These are phyloP conservation scores for Petaurus breviceps DNA, from an alignment of 2,113 vertebrate genomes.

Conservation along the genomic window DNA sequence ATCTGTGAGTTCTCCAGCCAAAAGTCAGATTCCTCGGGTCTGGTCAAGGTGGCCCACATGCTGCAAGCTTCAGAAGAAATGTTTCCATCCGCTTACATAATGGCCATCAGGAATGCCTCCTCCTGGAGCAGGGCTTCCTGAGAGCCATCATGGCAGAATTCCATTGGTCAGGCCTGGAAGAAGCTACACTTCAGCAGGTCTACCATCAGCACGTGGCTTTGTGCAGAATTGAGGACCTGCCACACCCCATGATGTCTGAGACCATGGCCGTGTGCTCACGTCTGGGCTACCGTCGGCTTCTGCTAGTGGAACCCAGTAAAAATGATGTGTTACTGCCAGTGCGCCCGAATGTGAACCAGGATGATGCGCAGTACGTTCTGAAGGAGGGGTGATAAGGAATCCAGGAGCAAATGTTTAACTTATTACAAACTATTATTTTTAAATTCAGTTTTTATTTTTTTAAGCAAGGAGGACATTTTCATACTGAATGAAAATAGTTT, in stretches of 20 bases:
- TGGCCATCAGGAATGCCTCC: conserved; percentile 90
- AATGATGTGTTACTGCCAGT: conserved; percentile 90
- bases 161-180: conserved; percentile 91
- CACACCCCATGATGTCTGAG: conserved; percentile 88
- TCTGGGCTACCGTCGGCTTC: conserved; percentile 90
- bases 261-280: conserved; percentile 88
- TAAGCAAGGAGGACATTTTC: not conserved
- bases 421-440: conserved; percentile 6
- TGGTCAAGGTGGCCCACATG: conserved; percentile 92
- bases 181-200: conserved; percentile 95
- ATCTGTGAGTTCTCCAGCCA: conserved; percentile 89
- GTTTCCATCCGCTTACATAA: conserved; percentile 94
- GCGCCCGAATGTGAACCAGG: conserved; percentile 94
- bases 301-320: conserved; percentile 89
- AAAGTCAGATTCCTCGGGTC: conserved; percentile 56
- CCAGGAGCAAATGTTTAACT: not conserved
- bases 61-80: conserved; percentile 95
- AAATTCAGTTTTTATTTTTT: conserved; percentile 10
- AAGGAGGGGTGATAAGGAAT: conserved; percentile 83
- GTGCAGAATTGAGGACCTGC: conserved; percentile 93
- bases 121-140: conserved; percentile 93
- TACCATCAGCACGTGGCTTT: conserved; percentile 91
- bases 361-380: conserved; percentile 92
- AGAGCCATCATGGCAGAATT: conserved; percentile 93
- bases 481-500: conserved; percentile 21